Evolutionary conservation across 2,797 vertebrate species (phyloP), one percentile per base, ranked within the genome.

Genomic region (Malacoctenus gilli): DNA sequence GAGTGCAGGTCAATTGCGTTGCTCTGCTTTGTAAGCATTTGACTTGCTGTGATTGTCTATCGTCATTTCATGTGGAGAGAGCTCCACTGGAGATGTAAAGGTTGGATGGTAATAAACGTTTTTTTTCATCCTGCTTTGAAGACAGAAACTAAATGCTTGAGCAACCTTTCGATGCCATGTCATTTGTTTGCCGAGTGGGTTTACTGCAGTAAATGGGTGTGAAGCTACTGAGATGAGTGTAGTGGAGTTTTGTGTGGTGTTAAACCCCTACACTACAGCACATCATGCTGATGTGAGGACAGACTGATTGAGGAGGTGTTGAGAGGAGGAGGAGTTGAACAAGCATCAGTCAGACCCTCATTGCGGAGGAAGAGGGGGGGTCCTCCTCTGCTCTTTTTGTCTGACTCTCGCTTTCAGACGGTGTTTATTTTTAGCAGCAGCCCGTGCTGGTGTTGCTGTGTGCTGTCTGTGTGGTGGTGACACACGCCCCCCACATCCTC

Each of bases 381-480:
- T 77, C 72, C 56, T 74, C 32, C 46, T 55, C 46, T 55, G 72
- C 77, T 72, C 80, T 81, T 82, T 54, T 40, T 70, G 73, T 77
- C 28, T 49, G 54, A 34, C 50, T 60, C 59, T 67, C 13, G 16
- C 55, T 76, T 67, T 65, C 70, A 76, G 77, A 51, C 61, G 0
- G 72, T 38, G 86, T 82, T 85, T 93, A 92, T 93, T 92, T 93
- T 92, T 92, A 93, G 92, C 87, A 38, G 10, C 75, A 60, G 80
- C 61, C 4, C 62, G 50, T 52, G 35, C 75, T 80, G 75, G 75
- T 90, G 90, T 89, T 89, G 83, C 90, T 89, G 87, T 85, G 85
- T 85, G 83, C 80, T 2, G 67, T 85, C 84, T 87, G 81, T 86
- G 78, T 86, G 57, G 72, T 69, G 82, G 79, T 84, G 73, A 83